These are phyloP conservation scores for Drosophila pseudoananassae DNA, from an alignment of 1,140 invertebrate species.

Conservation along the genomic window DNA sequence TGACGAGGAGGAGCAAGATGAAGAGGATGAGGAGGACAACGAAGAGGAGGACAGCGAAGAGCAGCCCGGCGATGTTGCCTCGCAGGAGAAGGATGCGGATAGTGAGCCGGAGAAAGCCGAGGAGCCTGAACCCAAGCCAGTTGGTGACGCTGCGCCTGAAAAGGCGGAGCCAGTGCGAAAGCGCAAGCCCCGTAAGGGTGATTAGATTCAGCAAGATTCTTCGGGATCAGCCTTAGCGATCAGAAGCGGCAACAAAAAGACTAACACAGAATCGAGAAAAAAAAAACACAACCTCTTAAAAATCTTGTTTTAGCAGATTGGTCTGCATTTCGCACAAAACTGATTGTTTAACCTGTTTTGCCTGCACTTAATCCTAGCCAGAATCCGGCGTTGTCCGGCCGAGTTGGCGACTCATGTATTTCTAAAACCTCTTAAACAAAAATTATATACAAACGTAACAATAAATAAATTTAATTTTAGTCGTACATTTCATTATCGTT, in stretches of 20 bases:
- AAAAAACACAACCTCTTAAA: slow-evolving; percentile 17
- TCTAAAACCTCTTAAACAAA: slow-evolving; percentile 56
- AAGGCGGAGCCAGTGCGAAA: slow-evolving; percentile 86
- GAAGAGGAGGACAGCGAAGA: slow-evolving; percentile 42
- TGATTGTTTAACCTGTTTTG: slow-evolving; percentile 9
- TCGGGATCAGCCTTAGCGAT: slow-evolving; percentile 17
- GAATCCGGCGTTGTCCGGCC: slow-evolving; percentile 2
- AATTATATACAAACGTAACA: slow-evolving; percentile 57
- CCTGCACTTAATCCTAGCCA: slow-evolving; percentile 32
- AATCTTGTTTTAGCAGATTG: slow-evolving; percentile 19
- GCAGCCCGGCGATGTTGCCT: slow-evolving; percentile 33
- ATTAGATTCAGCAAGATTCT: slow-evolving; percentile 81
- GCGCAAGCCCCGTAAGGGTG: slow-evolving; percentile 87
- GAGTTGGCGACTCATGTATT: slow-evolving; percentile 57
- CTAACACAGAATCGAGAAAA: slow-evolving; percentile 51
- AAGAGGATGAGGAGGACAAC: slow-evolving; percentile 45
- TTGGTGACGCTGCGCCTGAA: slow-evolving; percentile 47
- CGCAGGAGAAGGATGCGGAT: slow-evolving; percentile 24
- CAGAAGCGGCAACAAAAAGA: slow-evolving; percentile 65
- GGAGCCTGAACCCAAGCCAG: slow-evolving; percentile 17
- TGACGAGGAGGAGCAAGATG: slow-evolving; percentile 54
- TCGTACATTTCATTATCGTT: slow-evolving; percentile 38
- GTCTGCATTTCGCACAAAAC: slow-evolving; percentile 38
- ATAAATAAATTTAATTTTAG: slow-evolving; percentile 64
- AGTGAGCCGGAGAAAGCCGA: slow-evolving; percentile 32